These are phyloP conservation scores for Drosophila birchii DNA, from an alignment of 2,888 invertebrate species.

Conservation along the genomic window DNA sequence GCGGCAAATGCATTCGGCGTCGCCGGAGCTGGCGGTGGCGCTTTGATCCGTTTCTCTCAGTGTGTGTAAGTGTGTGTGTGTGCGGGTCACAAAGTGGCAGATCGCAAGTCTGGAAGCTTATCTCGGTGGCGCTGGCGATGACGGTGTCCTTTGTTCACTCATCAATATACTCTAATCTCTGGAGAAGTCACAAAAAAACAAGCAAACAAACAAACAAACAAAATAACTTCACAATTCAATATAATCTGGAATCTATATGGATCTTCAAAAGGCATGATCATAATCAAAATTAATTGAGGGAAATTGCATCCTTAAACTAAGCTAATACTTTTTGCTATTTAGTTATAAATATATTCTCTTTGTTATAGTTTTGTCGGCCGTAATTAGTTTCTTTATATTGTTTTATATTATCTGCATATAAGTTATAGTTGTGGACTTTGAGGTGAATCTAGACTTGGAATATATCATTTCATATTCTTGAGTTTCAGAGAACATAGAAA, in stretches of 20 bases:
- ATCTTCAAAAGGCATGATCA: neutral
- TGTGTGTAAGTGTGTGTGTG: slow-evolving; percentile 9
- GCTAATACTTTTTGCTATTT: neutral
- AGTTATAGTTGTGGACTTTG: neutral
- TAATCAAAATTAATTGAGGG: neutral
- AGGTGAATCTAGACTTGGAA: neutral
- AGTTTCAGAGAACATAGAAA: neutral
- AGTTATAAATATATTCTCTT: neutral
- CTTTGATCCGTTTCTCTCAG: slow-evolving; percentile 36
- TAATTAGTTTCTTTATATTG: neutral
- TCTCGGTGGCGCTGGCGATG: slow-evolving; percentile 7
- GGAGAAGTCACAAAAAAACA: slow-evolving; percentile 16
- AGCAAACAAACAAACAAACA: neutral
- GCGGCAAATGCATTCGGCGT: slow-evolving; percentile 84
- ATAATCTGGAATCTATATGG: neutral
- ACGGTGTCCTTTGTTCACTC: slow-evolving; percentile 31
- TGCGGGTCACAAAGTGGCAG: slow-evolving; percentile 19
- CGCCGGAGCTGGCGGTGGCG: slow-evolving; percentile 21
- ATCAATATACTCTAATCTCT: slow-evolving; percentile 37
- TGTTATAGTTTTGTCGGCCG: neutral
- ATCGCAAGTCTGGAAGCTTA: slow-evolving; percentile 17
- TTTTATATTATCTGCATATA: neutral
- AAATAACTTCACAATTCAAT: slow-evolving; percentile 9
- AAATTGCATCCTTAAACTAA: no score
- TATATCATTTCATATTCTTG: neutral